Evolutionary conservation across 1,140 invertebrate genomes (phyloP), one percentile per base, ranked within the genome.

Genomic region (Melanaphis sacchari): DNA sequence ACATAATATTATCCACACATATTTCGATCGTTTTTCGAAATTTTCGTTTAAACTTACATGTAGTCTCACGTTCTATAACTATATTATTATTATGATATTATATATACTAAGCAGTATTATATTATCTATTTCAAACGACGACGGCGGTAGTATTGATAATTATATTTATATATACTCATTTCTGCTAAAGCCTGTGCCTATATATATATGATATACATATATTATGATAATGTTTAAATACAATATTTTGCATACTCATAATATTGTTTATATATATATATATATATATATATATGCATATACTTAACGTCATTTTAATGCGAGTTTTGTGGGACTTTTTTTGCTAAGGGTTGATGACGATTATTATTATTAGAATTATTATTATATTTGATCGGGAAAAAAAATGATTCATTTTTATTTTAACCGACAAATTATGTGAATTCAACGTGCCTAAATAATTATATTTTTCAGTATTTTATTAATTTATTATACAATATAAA

Each of bases 401-500:
- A 46, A 46, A 46, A 46, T 87, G 2, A 22, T 89, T 36, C 18
- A 46, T 36, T 88, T 90, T 54, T 38, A 24, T 89, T 54, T 54
- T 89, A 26, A 54, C 41, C 66, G 26, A 91, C 41, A 41, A n/a
- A 46, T 76, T 5, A 92, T 93, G 91, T 93, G 91, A 93, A 93
- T 93, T 93, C 91, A 85, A 52, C 81, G 91, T 93, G 91, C 91
- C 91, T 93, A 93, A 84, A 93, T 93, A 85, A 81, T 92, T 92
- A 92, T 81, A 92, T 93, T 93, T 93, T 84, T 93, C 91, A 93
- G 91, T 93, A 93, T 93, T 93, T 82, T 92, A 92, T 92, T 92
- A 38, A 40, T 82, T 92, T 92, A 46, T 31, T 91, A 49, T 66
- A 92, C 22, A n/a, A 38, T 49, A 36, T 52, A 88, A 38, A 36